phyloP scores from a whole-genome alignment of 2,888 invertebrate species.

The Andrena haemorrhoa region DNA sequence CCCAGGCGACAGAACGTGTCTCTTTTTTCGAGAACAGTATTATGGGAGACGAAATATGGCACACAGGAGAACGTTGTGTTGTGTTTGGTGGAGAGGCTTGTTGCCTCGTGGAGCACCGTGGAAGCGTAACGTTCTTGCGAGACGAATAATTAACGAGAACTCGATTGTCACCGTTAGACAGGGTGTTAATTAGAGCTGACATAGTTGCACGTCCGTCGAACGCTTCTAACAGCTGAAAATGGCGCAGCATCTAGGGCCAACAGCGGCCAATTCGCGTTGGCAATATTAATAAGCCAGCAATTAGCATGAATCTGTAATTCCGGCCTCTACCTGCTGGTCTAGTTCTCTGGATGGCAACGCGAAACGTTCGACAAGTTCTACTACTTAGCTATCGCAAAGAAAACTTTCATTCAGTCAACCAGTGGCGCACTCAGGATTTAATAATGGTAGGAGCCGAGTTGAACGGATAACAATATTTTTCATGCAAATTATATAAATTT shows the following conservation, averaged over 20 bases:
- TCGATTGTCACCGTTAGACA: constrained; percentile 4
- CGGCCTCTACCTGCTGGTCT: constrained; percentile 11
- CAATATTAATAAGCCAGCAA: constrained; percentile 54
- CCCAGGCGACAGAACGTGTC: background rate
- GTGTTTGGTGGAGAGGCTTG: no score
- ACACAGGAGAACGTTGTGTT: no score
- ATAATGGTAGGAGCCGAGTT: no score
- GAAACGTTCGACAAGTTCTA: background rate
- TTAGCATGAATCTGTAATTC: constrained; percentile 53
- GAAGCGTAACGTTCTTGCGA: constrained; percentile 2
- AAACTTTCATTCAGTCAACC: background rate
- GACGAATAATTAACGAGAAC: constrained; percentile 46
- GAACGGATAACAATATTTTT: no score
- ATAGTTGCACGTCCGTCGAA: constrained; percentile 51
- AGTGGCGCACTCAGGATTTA: no score
- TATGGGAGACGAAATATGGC: no score
- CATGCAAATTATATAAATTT: no score
- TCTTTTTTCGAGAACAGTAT: no score
- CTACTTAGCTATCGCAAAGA: no score
- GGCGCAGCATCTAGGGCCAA: constrained; percentile 36
- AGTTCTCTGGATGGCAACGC: constrained; percentile 13
- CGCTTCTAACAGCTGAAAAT: constrained; percentile 40
- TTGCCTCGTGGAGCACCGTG: no score
- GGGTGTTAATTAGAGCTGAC: constrained; percentile 41
- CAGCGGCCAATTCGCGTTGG: constrained; percentile 14